A percentile compares a stretch with the other conserved stretches of the same genome.
Conservation (phyloP, 2,113 vertebrate genomes). For the Vulpes lagopus region DNA sequence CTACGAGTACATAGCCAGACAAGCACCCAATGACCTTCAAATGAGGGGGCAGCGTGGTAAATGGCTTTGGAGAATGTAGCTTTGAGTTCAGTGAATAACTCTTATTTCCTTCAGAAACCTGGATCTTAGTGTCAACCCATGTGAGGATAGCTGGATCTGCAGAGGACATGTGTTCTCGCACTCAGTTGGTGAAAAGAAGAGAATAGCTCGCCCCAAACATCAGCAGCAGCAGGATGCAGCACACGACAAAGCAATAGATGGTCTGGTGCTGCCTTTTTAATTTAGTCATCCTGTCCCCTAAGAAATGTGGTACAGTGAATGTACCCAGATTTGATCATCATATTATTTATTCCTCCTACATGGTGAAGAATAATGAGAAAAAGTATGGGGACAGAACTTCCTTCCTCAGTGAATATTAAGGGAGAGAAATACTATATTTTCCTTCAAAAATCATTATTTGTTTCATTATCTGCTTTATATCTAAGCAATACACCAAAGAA, state of each 20-base stretch:
- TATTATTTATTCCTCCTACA: background rate
- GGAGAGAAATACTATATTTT: background rate
- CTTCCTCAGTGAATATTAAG: background rate
- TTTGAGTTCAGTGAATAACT: background rate
- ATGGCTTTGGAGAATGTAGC: background rate
- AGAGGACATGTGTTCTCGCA: background rate
- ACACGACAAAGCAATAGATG: accelerated
- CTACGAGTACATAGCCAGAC: no score
- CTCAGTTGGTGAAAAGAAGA: background rate
- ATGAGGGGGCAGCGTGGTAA: background rate
- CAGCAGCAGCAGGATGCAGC: accelerated
- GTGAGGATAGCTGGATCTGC: background rate
- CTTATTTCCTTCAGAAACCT: background rate
- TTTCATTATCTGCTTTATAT: background rate
- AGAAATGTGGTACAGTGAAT: background rate
- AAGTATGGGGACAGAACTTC: background rate
- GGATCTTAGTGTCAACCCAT: background rate
- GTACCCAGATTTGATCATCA: background rate
- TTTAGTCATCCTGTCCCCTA: background rate
- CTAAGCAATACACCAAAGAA: background rate
- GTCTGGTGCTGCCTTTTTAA: background rate
- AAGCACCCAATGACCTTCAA: background rate
- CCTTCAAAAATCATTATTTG: background rate
- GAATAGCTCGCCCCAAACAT: background rate
- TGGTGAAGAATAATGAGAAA: background rate